These are phyloP conservation scores for Fragum fragum DNA, from an alignment of 2,888 invertebrate species.

Conservation along the genomic window DNA sequence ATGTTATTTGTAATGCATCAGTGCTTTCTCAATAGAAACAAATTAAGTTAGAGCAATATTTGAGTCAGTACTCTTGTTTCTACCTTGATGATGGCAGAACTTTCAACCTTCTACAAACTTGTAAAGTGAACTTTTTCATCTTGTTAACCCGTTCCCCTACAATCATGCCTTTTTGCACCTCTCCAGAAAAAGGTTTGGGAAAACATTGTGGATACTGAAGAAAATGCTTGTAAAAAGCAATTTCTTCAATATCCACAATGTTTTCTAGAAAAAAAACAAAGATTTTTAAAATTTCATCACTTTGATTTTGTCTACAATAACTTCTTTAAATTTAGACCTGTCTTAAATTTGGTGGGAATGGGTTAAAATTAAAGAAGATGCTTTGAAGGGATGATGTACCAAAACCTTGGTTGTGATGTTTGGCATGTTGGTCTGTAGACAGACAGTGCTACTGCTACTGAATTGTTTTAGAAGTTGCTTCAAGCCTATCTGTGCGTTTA, in stretches of 20 bases:
- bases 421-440: slow-evolving; percentile 33
- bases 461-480: not conserved
- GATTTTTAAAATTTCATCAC: too few species aligned
- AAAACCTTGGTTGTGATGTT: slow-evolving; percentile 9
- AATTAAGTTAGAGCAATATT: not conserved
- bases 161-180: too few species aligned
- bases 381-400: slow-evolving; percentile 7
- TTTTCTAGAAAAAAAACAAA: too few species aligned
- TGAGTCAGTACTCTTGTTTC: not conserved
- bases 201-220: too few species aligned
- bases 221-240: too few species aligned
- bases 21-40: not conserved
- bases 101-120: not conserved
- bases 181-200: too few species aligned
- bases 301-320: too few species aligned
- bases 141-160: too few species aligned
- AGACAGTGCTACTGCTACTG: not conserved
- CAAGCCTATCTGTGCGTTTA: not conserved
- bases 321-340: too few species aligned
- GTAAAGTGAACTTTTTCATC: not conserved
- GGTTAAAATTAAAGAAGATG: too few species aligned
- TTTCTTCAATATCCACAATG: too few species aligned
- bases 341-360: not conserved
- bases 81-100: not conserved
- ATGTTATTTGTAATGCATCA: not conserved